Percentiles rank a stretch among this genome's conserved stretches.
phyloP scores from a whole-genome alignment of 1,140 invertebrate species.

The Psilanteris sp. region DNA sequence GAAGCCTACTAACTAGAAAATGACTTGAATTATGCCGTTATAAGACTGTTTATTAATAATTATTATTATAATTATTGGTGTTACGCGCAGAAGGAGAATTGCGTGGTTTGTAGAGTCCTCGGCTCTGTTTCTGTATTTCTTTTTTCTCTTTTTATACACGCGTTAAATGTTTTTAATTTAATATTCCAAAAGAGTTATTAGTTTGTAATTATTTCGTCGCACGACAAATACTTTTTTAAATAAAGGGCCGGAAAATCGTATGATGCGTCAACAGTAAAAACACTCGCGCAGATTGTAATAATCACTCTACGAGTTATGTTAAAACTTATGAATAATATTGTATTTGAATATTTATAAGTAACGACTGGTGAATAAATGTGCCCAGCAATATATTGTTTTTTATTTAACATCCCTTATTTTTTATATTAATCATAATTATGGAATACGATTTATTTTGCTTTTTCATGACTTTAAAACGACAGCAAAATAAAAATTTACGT shows the following conservation, averaged over 20 bases:
- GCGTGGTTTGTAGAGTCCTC: constrained; percentile 26
- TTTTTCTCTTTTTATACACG: constrained; percentile 33
- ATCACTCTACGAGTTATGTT: constrained; percentile 62
- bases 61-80: constrained; percentile 53
- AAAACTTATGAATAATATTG: constrained; percentile 67
- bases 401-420: constrained; percentile 26
- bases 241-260: constrained; percentile 50
- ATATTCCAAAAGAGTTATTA: constrained; percentile 35
- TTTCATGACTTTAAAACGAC: too few relatives aligned
- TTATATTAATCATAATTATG: too few relatives aligned
- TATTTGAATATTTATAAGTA: constrained; percentile 68
- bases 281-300: constrained; percentile 61
- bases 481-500: too few relatives aligned
- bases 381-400: constrained; percentile 62
- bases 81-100: constrained; percentile 57
- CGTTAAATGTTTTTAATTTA: constrained; percentile 60
- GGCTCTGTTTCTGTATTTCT: constrained; percentile 38
- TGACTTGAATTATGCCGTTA: constrained; percentile 65
- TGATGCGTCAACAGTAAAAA: constrained; percentile 22
- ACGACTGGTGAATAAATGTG: constrained; percentile 68
- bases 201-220: constrained; percentile 43
- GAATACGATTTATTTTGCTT: too few relatives aligned
- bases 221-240: constrained; percentile 42
- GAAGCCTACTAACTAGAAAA: constrained; percentile 44
- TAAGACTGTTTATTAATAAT: constrained; percentile 75